These are phyloP conservation scores for Boleophthalmus pectinirostris DNA, from an alignment of 2,113 vertebrate genomes.

Conservation along the genomic window DNA sequence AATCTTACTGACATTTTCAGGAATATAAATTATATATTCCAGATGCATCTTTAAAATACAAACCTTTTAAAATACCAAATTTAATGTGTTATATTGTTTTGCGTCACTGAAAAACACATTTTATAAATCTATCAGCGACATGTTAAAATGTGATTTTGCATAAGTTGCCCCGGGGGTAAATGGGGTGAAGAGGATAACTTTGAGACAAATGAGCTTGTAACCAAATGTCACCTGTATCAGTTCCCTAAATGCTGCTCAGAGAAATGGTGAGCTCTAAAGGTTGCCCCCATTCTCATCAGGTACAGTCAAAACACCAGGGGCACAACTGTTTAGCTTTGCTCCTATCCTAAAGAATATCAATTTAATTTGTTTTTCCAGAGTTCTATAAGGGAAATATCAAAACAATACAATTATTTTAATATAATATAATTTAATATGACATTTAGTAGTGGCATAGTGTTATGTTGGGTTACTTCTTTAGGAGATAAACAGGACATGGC, in stretches of 20 bases:
- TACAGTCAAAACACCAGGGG: slow-evolving; percentile 23
- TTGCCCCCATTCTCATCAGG: slow-evolving; percentile 18
- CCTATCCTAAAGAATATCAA: slow-evolving; percentile 18
- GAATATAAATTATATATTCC: too few species aligned
- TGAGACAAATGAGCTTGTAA: slow-evolving; percentile 46
- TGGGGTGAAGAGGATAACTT: slow-evolving; percentile 33
- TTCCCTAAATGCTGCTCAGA: slow-evolving; percentile 19
- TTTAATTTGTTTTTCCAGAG: background rate
- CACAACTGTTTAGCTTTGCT: slow-evolving; percentile 17
- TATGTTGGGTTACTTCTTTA: background rate
- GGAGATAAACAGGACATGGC: slow-evolving; percentile 18
- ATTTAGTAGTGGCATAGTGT: background rate
- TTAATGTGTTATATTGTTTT: background rate
- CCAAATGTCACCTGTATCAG: slow-evolving; percentile 41
- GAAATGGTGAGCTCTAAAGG: slow-evolving; percentile 27
- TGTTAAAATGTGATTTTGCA: slow-evolving; percentile 41
- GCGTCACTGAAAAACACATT: background rate
- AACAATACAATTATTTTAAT: background rate
- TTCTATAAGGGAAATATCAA: background rate
- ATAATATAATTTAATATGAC: background rate
- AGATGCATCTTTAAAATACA: background rate
- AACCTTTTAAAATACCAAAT: background rate
- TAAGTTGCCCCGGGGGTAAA: slow-evolving; percentile 39
- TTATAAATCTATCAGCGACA: slow-evolving; percentile 19
- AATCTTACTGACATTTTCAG: too few species aligned